phyloP scores from a whole-genome alignment of 1,140 invertebrate species.

The Drosophila arawakana region DNA sequence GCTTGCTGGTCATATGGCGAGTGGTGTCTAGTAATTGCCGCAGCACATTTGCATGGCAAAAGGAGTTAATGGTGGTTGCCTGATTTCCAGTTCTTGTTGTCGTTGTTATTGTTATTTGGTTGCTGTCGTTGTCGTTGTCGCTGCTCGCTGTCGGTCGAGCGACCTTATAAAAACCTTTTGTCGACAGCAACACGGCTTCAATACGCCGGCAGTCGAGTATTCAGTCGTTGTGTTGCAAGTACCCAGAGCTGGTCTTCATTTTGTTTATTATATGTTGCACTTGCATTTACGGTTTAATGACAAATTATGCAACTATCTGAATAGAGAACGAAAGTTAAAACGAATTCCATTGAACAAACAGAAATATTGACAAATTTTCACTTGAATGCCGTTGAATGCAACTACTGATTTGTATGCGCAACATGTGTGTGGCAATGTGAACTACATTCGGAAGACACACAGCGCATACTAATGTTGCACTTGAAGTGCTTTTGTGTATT shows the following conservation, averaged over 20 bases:
- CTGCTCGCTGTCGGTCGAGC: slow-evolving; percentile 45
- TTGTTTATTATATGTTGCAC: slow-evolving; percentile 30
- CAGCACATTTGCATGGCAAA: slow-evolving; percentile 77
- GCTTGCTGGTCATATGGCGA: slow-evolving; percentile 19
- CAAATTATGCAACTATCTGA: slow-evolving; percentile 41
- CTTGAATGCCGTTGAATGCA: background rate
- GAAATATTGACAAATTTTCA: background rate
- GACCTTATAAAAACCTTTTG: slow-evolving; percentile 73
- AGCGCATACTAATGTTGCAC: slow-evolving; percentile 37
- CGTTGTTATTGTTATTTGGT: slow-evolving; percentile 58
- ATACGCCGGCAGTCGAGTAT: slow-evolving; percentile 71
- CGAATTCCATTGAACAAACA: background rate
- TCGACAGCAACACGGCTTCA: slow-evolving; percentile 64
- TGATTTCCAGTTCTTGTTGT: slow-evolving; percentile 65
- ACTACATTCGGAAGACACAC: slow-evolving; percentile 36
- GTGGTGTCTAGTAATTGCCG: slow-evolving; percentile 68
- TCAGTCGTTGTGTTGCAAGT: slow-evolving; percentile 62
- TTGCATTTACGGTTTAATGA: slow-evolving; percentile 22
- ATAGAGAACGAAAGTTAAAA: slow-evolving; percentile 5
- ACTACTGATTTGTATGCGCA: slow-evolving; percentile 47
- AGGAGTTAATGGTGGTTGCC: slow-evolving; percentile 81
- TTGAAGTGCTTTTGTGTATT: slow-evolving; percentile 31
- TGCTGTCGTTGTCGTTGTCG: slow-evolving; percentile 53
- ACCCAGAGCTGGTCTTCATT: slow-evolving; percentile 44
- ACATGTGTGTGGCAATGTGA: slow-evolving; percentile 63